Base-by-base conservation (phyloP, 64 coral and sea anemone genomes). In the Stichodactyla mertensii region DNA sequence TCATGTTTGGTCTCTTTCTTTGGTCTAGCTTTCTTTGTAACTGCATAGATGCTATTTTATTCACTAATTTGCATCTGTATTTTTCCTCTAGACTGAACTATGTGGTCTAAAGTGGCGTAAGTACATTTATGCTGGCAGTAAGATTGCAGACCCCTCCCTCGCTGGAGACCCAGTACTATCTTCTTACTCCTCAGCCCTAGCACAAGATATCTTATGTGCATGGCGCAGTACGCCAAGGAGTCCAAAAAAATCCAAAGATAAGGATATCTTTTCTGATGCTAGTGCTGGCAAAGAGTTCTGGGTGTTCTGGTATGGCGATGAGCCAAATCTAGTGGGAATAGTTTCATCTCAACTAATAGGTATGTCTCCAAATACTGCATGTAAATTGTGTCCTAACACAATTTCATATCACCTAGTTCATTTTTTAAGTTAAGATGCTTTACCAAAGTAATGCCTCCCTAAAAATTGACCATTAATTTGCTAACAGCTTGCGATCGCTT, bases 281-380 rank as follows among this genome's bases (percentile, higher is more conserved):
- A 90, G 24, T 22, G 77, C 58, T 84, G 87, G 84, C 53, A 99
- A 99, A 52, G 97, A 99, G 86, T 88, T 99, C 31, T 99, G 97
- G 97, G 71, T 99, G 1, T 99, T 99, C 74, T 99, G 97, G 97
- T 99, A 92, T 95, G 97, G 97, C 20, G 97, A 99, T 86, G 97
- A 99, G 83, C 97, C 90, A 10, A 95, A 90, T 66, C 86, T 94
- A 18, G 88, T 85, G 60, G 90, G 93, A 71, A 99, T 99, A 80
- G 90, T 99, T 31, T 93, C 93, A 52, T 77, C 87, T 52, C 89
- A 92, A 79, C 84, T 99, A 60, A 95, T 88, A 95, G 97, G 97
- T 95, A 85, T 58, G 83, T 71, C 9, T 45, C 1, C 36, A 45
- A 45, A 45, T 45, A 4, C 36, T 45, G 36, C 36, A 45, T 45